Base-by-base conservation (phyloP, 2,797 vertebrate genomes). In the Morelia viridis region DNA sequence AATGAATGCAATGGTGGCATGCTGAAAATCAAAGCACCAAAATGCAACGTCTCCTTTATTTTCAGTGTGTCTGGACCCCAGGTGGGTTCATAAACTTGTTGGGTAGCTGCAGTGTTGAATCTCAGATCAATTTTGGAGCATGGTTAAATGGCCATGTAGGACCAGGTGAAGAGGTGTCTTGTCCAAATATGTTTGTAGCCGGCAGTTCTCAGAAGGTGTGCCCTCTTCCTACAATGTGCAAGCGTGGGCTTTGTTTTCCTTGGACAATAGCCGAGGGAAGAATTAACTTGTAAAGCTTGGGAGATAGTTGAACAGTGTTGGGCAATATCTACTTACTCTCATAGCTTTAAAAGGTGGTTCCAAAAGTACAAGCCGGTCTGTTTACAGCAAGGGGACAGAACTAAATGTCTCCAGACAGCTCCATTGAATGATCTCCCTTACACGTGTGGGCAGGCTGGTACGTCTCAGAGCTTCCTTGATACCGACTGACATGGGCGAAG, bases 381-480 rank as follows among this genome's bases (percentile, higher is more conserved):
- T 86, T 90, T 60, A 60, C 87, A 91, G 91, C 94, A 41, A 93
- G 93, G 85, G 35, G 26, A 31, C 62, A 60, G 76, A 85, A 93
- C 76, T 0, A 10, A 87, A 0, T 0, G 94, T 93, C 94, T 96
- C 94, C 93, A 92, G 8, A 64, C 90, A 93, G 90, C 22, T 87
- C 94, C 92, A 0, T 91, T 46, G 92, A 90, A 50, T 92, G 89
- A 89, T 19, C 0, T 89, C 88, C 92, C 94, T 95, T 31, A 71
- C 28, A 22, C 91, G 13, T 87, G 6, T 5, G 91, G 89, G 85
- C 87, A 93, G 86, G 94, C 97, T 97, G 97, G 90, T 91, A 89
- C 93, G 96, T 92, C 94, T 97, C 96, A 96, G 95, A 85, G 90
- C 91, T 95, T 91, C 17, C 90, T 93, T 93, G 96, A 96, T 92